Percentiles rank a stretch among this genome's conserved stretches.
These are phyloP conservation scores for Drosophila virilis DNA, from an alignment of 1,140 invertebrate species.

Conservation along the genomic window DNA sequence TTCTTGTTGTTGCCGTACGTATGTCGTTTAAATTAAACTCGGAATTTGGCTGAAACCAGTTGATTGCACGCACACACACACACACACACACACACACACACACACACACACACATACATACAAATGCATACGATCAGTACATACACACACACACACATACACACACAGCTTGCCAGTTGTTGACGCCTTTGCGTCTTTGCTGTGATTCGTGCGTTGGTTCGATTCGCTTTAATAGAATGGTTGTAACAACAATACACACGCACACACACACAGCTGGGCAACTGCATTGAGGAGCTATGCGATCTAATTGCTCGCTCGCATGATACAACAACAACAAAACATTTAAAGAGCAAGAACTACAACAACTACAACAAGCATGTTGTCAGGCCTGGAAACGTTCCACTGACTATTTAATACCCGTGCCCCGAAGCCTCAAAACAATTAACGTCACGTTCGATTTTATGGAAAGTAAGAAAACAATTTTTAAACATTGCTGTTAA, in stretches of 20 bases:
- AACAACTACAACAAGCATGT: conserved; percentile 21
- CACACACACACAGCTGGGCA: conserved; percentile 23
- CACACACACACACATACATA: conserved; percentile 38
- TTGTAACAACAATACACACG: conserved; percentile 40
- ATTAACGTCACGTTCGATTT: conserved; percentile 53
- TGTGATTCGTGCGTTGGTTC: conserved; percentile 72
- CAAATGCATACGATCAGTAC: background rate
- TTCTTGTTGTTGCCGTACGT: conserved; percentile 48
- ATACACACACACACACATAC: conserved; percentile 11
- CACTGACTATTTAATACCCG: conserved; percentile 39
- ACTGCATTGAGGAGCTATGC: conserved; percentile 22
- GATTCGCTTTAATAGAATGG: conserved; percentile 71
- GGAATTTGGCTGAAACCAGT: conserved; percentile 81
- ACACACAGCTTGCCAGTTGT: conserved; percentile 32
- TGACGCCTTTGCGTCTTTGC: conserved; percentile 59
- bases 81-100: conserved; percentile 18
- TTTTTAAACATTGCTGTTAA: conserved; percentile 5
- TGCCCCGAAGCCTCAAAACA: conserved; percentile 34
- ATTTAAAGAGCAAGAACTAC: background rate
- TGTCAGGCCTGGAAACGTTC: conserved; percentile 2
- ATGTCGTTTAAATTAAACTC: conserved; percentile 73
- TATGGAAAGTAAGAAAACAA: conserved; percentile 12
- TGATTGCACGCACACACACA: conserved; percentile 63
- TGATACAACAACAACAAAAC: conserved; percentile 55
- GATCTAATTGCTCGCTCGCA: conserved; percentile 73